These are phyloP conservation scores for Limosa lapponica DNA, from an alignment of 2,797 vertebrate genomes.

Conservation along the genomic window DNA sequence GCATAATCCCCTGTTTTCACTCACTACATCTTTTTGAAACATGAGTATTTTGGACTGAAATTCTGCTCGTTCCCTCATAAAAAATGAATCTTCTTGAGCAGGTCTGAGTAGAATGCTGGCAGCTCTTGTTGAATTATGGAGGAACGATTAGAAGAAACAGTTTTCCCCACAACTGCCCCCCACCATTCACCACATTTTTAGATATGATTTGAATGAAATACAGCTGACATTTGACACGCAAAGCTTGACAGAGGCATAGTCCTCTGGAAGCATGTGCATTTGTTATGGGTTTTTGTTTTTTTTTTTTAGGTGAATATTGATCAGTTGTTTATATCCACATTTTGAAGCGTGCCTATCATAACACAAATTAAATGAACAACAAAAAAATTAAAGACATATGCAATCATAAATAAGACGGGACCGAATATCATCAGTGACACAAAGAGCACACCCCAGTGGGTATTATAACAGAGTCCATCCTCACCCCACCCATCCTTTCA, in stretches of 20 bases:
- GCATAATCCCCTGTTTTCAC: slow-evolving; percentile 4
- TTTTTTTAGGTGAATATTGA: background rate
- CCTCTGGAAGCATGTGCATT: background rate
- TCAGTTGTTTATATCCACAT: background rate
- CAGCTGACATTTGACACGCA: background rate
- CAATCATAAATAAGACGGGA: background rate
- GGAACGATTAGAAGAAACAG: background rate
- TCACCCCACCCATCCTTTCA: slow-evolving; percentile 25
- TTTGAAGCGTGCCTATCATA: background rate
- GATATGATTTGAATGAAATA: background rate
- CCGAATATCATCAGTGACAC: background rate
- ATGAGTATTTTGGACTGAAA: background rate
- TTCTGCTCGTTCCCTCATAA: background rate
- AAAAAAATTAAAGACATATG: background rate
- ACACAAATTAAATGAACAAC: background rate
- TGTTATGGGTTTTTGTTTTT: background rate
- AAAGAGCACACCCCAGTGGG: background rate
- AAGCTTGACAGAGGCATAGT: background rate
- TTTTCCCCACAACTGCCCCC: background rate
- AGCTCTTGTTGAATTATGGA: background rate
- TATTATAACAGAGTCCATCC: background rate
- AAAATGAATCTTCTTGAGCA: background rate
- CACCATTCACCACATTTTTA: background rate
- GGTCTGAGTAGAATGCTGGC: slow-evolving; percentile 7
- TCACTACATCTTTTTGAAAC: slow-evolving; percentile 11